Evolutionary conservation across 1,140 invertebrate genomes (phyloP).

Genomic region (Trachymyrmex septentrionalis): DNA sequence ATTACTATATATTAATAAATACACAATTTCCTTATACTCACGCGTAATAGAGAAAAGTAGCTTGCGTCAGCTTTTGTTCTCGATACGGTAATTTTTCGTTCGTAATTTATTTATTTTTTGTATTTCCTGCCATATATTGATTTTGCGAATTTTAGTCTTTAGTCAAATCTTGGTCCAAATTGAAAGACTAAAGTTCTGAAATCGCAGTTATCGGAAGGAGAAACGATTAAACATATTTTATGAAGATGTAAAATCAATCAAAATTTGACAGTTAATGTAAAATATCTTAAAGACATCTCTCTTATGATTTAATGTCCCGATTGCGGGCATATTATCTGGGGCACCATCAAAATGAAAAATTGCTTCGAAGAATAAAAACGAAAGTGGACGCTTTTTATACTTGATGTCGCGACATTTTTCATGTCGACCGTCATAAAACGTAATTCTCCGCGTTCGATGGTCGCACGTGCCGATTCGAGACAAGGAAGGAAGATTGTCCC

Average conservation of each 20-base stretch:
- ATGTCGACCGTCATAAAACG: neutral
- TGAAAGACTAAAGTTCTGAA: neutral
- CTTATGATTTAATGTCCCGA: too few relatives aligned
- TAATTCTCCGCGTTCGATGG: neutral
- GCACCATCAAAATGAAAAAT: neutral
- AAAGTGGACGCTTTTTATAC: neutral
- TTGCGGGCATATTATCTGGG: too few relatives aligned
- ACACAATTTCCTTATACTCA: neutral
- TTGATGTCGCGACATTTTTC: conserved; percentile 19
- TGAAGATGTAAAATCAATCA: neutral
- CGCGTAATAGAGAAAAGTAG: neutral
- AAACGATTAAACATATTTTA: neutral
- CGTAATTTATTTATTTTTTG: neutral
- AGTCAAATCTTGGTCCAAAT: neutral
- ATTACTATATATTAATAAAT: conserved; percentile 8
- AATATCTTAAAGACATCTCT: too few relatives aligned
- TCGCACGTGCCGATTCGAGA: conserved; percentile 5
- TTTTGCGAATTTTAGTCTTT: neutral
- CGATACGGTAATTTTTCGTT: neutral
- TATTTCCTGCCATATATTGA: neutral
- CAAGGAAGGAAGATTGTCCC: conserved; percentile 24
- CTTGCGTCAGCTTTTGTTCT: neutral
- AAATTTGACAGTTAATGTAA: neutral
- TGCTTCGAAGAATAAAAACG: conserved; percentile 3
- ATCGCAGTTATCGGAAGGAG: neutral